Evolutionary conservation across 2,888 invertebrate species (phyloP), one percentile per base, ranked within the genome.

Genomic region (Platycheirus albimanus): DNA sequence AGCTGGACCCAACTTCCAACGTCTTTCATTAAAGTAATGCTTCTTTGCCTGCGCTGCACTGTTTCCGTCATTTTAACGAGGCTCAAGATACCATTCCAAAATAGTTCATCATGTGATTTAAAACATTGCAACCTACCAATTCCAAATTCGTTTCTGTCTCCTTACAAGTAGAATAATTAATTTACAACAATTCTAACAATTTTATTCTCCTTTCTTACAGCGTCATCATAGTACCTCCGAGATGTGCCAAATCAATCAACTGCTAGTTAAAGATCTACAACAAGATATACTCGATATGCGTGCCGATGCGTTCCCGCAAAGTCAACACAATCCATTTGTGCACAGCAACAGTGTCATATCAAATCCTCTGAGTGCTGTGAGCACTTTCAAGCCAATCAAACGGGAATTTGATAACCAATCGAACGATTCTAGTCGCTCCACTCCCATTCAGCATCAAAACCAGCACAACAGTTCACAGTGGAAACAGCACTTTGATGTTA

Each of bases 181-280:
- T 24, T 24, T 24, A 4, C 6, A 4, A 24, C 24, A 24, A 24
- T 24, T 24, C 3, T 6, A 24, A 24, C 6, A 4, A 3, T 24
- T 24, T 24, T 24, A 6, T 24, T 24, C 6, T 24, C 6, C 6
- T 24, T 24, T 4, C 6, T 88, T 90, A 10, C 90, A 96, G 96
- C 92, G 94, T 63, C 93, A 93, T 87, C 94, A 94, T 70, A 93
- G 94, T 85, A 95, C 95, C 0, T 94, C 95, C 0, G 96, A 96
- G 89, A 89, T 94, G 74, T 94, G 96, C 91, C 95, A 96, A 94
- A 92, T 96, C 78, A 94, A 95, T 87, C 92, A 95, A 70, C 92
- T 95, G 89, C 93, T 95, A 88, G 93, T 95, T 51, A 92, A 94
- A 15, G 96, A 96, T 87, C 94, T 96, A 80, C 93, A 94, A 86